Base-by-base conservation (phyloP, 1,140 invertebrate genomes). In the Hypsibius dujardini region DNA sequence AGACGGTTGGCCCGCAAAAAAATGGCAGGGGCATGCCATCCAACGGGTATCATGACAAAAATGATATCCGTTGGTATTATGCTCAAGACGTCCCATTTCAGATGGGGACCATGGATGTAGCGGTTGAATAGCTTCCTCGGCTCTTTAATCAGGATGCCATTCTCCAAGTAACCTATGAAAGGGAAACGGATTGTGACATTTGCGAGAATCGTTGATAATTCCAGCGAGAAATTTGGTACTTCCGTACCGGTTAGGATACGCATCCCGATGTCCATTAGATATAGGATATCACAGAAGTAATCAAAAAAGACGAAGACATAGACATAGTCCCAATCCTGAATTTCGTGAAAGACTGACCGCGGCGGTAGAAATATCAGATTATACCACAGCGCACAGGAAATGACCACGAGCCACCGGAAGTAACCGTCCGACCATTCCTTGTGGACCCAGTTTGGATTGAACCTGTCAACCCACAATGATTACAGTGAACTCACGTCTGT, bases 311-410 rank as follows among this genome's bases (percentile, higher is more conserved):
- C 72, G 79, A 80, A 81, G 0, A 79, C 72, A 15, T 75, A 46
- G 7, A 74, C 47, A 71, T 79, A 79, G 28, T 72, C 59, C 3
- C 62, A 12, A 1, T 73, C 72, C 71, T 81, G 80, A 12, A 81
- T 74, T 71, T 80, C 78, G 69, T 70, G 70, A 72, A 81, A 81
- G 12, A 78, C 79, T 42, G 78, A 75, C n/a, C 80, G 74, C n/a
- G 77, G 76, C 40, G 80, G 77, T 69, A 81, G 76, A 69, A 81
- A 76, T 45, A 81, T 67, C 12, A 80, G 70, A 74, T 81, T 81
- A 73, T 81, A 81, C 47, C 79, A 74, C 47, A 80, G 77, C 45
- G 79, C 76, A 12, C 79, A 46, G n/a, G 79, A 79, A n/a, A 80
- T 77, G 69, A 81, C 75, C 71, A 75, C 71, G 50, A 81, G 71